Conservation (phyloP, 2,888 invertebrate species). For the Steinernema hermaphroditum region DNA sequence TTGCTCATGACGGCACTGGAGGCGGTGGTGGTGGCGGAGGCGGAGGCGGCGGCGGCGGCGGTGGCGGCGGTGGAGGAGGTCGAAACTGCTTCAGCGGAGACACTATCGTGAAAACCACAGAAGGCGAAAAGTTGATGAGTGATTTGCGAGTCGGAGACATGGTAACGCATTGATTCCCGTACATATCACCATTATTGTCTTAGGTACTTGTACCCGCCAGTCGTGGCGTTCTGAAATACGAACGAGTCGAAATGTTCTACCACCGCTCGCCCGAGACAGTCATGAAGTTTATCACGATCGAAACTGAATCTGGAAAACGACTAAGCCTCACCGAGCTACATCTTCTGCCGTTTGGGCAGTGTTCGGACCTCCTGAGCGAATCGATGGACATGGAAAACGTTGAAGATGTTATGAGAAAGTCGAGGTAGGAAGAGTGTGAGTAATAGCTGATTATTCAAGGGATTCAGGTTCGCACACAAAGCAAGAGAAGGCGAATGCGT, state of each 20-base stretch:
- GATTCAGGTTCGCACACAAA: slow-evolving; percentile 48
- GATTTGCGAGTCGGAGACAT: slow-evolving; percentile 61
- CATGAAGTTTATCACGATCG: slow-evolving; percentile 53
- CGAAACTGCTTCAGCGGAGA: slow-evolving; percentile 63
- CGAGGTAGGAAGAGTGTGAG: slow-evolving; percentile 33
- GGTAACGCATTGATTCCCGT: slow-evolving; percentile 34
- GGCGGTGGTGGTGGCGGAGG: slow-evolving; percentile 32
- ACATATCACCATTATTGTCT: not conserved
- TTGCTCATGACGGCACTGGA: slow-evolving; percentile 5
- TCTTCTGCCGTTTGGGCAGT: slow-evolving; percentile 59
- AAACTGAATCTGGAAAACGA: slow-evolving; percentile 55
- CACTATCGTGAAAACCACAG: slow-evolving; percentile 49
- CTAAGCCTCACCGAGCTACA: slow-evolving; percentile 58
- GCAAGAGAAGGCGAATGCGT: slow-evolving; percentile 60
- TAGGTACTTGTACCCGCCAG: slow-evolving; percentile 60
- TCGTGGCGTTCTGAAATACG: slow-evolving; percentile 55
- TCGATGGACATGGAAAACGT: slow-evolving; percentile 28
- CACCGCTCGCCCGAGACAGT: slow-evolving; percentile 58
- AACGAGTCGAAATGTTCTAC: slow-evolving; percentile 65
- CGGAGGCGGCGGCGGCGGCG: slow-evolving; percentile 34
- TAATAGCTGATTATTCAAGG: not conserved
- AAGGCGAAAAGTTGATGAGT: slow-evolving; percentile 57
- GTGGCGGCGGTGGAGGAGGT: slow-evolving; percentile 29
- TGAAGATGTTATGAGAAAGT: slow-evolving; percentile 44
- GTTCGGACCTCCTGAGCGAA: slow-evolving; percentile 40